phyloP scores from a whole-genome alignment of 1,140 invertebrate genomes.

The Euura lappo region DNA sequence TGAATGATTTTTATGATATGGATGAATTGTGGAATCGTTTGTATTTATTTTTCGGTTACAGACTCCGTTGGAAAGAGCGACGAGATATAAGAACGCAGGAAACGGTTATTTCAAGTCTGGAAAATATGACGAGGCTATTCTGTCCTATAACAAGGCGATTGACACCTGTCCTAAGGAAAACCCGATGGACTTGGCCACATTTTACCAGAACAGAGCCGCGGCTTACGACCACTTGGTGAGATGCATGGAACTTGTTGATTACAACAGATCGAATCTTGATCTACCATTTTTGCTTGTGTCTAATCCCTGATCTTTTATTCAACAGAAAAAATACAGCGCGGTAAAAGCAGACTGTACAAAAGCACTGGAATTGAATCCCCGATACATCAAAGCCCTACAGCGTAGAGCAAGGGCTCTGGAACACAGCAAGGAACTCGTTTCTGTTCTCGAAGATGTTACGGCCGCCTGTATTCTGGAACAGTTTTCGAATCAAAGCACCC shows the following conservation, averaged over 20 bases:
- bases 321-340: slow-evolving; percentile 78
- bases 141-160: slow-evolving; percentile 88
- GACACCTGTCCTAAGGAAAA: slow-evolving; percentile 79
- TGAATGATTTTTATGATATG: no score
- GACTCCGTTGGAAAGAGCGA: slow-evolving; percentile 73
- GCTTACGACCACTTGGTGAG: slow-evolving; percentile 88
- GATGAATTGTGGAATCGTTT: no score
- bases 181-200: slow-evolving; percentile 80
- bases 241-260: slow-evolving; percentile 17
- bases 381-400: slow-evolving; percentile 88
- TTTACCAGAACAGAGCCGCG: slow-evolving; percentile 95
- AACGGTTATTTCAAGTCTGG: slow-evolving; percentile 87
- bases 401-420: slow-evolving; percentile 86
- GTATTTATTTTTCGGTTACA: slow-evolving; percentile 33
- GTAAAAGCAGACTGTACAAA: slow-evolving; percentile 87
- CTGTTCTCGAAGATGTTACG: slow-evolving; percentile 90
- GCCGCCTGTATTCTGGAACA: slow-evolving; percentile 89
- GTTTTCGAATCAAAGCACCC: slow-evolving; percentile 80
- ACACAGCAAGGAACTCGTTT: slow-evolving; percentile 75
- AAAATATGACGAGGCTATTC: slow-evolving; percentile 88
- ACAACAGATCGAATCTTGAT: not conserved
- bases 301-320: slow-evolving; percentile 25
- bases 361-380: slow-evolving; percentile 85
- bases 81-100: slow-evolving; percentile 83
- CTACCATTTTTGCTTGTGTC: not conserved